Conservation (phyloP, 2,888 invertebrate species). For the Entomobrya multifasciata region DNA sequence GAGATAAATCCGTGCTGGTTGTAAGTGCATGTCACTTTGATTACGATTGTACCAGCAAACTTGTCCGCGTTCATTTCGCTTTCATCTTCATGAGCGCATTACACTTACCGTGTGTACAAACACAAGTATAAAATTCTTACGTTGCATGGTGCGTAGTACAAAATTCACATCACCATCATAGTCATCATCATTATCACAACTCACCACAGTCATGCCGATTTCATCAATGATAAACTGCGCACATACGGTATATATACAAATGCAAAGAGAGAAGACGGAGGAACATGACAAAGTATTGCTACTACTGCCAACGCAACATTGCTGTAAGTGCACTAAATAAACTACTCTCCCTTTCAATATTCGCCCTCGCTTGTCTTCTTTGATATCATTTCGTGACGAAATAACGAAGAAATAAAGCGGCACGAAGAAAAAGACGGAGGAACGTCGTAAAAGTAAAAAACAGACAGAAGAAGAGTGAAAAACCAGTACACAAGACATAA, state of each 20-base stretch:
- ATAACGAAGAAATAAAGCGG: slow-evolving; percentile 68
- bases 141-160: not conserved
- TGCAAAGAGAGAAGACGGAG: not conserved
- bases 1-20: slow-evolving; percentile 68
- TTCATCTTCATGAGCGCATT: slow-evolving; percentile 50
- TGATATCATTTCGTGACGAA: slow-evolving; percentile 61
- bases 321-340: slow-evolving; percentile 2
- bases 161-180: slow-evolving; percentile 24
- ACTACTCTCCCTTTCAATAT: slow-evolving; percentile 61
- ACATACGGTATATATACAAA: slow-evolving; percentile 20
- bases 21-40: slow-evolving; percentile 74
- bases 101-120: not conserved
- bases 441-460: slow-evolving; percentile 20
- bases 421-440: slow-evolving; percentile 46
- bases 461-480: no score
- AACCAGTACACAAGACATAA: not conserved
- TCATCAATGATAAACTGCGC: slow-evolving; percentile 31
- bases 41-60: slow-evolving; percentile 65
- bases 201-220: no score
- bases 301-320: not conserved
- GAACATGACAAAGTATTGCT: not conserved
- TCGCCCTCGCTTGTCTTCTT: slow-evolving; percentile 32
- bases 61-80: slow-evolving; percentile 59
- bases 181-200: slow-evolving; percentile 24
- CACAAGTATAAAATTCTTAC: slow-evolving; percentile 10